Conservation (phyloP, 1,140 invertebrate species). For the Brachystomella parvula region DNA sequence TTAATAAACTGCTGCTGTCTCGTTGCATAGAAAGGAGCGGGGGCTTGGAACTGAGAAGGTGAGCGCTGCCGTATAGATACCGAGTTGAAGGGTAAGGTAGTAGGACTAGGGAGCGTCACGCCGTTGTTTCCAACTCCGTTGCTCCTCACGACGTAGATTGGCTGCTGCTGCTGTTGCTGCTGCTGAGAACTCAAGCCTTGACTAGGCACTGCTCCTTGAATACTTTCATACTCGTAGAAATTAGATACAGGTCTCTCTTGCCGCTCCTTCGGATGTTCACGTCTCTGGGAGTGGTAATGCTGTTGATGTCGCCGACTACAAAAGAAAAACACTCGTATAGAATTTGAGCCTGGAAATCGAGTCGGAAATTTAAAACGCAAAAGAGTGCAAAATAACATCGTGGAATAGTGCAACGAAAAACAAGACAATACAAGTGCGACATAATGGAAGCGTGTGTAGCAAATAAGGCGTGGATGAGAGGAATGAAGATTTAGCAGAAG, state of each 20-base stretch:
- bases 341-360: slow-evolving; percentile 1
- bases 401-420: not conserved
- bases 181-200: slow-evolving; percentile 30
- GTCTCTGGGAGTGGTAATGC: slow-evolving; percentile 66
- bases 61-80: slow-evolving; percentile 24
- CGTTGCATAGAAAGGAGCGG: slow-evolving; percentile 40
- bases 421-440: not conserved
- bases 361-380: not conserved
- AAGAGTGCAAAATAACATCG: not conserved
- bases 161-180: slow-evolving; percentile 39
- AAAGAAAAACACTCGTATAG: slow-evolving; percentile 9
- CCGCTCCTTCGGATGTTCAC: slow-evolving; percentile 52
- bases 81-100: slow-evolving; percentile 14
- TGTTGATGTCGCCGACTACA: slow-evolving; percentile 56
- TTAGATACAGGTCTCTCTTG: slow-evolving; percentile 63
- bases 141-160: slow-evolving; percentile 21
- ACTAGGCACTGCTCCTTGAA: slow-evolving; percentile 50
- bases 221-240: slow-evolving; percentile 73
- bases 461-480: not conserved
- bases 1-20: slow-evolving; percentile 12
- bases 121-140: slow-evolving; percentile 30
- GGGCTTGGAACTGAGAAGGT: slow-evolving; percentile 32
- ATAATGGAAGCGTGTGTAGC: not conserved
- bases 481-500: not conserved
- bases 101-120: slow-evolving; percentile 36